These are phyloP conservation scores for Hydroisotoma schaefferi DNA, from an alignment of 2,888 invertebrate species.

Conservation along the genomic window DNA sequence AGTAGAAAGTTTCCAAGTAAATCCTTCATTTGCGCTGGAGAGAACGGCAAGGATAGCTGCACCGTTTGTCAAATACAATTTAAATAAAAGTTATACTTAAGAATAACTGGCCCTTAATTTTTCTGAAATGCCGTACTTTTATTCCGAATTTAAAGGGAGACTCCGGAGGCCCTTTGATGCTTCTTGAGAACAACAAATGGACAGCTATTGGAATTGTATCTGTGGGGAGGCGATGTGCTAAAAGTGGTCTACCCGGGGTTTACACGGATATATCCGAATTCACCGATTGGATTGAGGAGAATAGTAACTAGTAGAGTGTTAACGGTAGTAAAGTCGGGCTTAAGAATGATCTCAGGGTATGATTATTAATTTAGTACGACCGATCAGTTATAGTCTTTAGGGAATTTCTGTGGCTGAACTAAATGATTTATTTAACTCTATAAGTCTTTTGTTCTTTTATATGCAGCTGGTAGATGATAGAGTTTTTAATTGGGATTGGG, in stretches of 20 bases:
- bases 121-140: not conserved
- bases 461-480: too few relatives aligned
- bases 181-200: slow-evolving; percentile 13
- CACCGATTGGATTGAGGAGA: slow-evolving; percentile 23
- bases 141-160: slow-evolving; percentile 19
- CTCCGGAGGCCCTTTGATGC: slow-evolving; percentile 22
- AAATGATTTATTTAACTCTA: too few relatives aligned
- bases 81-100: not conserved
- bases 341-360: too few relatives aligned
- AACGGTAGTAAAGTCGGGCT: too few relatives aligned
- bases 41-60: slow-evolving; percentile 24
- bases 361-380: too few relatives aligned
- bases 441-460: too few relatives aligned
- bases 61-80: slow-evolving; percentile 8
- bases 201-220: slow-evolving; percentile 29
- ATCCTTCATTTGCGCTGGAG: slow-evolving; percentile 31
- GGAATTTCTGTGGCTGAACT: too few relatives aligned
- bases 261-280: slow-evolving; percentile 31
- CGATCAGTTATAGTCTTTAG: too few relatives aligned
- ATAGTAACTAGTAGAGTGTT: too few relatives aligned
- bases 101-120: not conserved
- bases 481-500: too few relatives aligned
- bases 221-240: slow-evolving; percentile 29
- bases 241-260: slow-evolving; percentile 20
- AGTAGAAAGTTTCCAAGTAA: slow-evolving; percentile 22